Conservation (phyloP, 2,113 vertebrate species). For the Siniperca knerii region DNA sequence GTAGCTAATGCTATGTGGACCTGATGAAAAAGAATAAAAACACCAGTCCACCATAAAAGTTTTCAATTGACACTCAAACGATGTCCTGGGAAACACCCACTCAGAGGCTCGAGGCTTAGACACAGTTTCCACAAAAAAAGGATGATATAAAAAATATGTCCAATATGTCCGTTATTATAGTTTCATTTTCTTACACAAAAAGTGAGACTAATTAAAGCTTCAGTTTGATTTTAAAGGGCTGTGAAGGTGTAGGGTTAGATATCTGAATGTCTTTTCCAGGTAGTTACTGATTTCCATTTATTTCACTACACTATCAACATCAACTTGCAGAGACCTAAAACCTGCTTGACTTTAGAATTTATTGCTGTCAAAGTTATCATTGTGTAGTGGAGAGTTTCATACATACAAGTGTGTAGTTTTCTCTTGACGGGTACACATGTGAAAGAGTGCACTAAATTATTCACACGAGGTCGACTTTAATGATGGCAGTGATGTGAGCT, state of each 20-base stretch:
- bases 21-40: neutral
- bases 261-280: neutral
- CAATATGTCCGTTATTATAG: neutral
- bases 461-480: conserved; percentile 9
- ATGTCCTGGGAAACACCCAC: no score
- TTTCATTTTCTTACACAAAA: neutral
- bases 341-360: neutral
- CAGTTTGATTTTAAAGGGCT: neutral
- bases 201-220: neutral
- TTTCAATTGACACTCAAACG: no score
- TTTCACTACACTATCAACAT: neutral
- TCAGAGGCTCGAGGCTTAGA: no score
- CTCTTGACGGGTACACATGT: neutral
- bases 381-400: neutral
- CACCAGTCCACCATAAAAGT: neutral
- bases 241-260: neutral
- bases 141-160: no score
- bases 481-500: neutral
- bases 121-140: no score
- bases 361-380: neutral
- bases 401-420: neutral
- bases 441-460: conserved; percentile 9
- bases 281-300: neutral
- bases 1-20: no score
- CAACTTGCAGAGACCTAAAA: neutral